These are phyloP conservation scores for Lithophane semibrunnea DNA, from an alignment of 2,888 invertebrate genomes.

Conservation along the genomic window DNA sequence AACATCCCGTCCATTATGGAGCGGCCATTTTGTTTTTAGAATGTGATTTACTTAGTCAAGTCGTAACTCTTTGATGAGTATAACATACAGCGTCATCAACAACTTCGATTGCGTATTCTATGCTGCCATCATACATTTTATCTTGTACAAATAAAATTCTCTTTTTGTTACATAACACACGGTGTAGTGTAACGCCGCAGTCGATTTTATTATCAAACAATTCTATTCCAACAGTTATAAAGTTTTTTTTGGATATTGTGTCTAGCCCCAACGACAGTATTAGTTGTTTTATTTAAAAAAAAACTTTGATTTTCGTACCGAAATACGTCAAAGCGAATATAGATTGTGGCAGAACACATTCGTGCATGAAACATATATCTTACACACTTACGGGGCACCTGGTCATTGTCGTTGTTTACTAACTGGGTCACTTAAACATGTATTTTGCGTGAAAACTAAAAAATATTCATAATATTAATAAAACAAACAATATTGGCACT, in stretches of 20 bases:
- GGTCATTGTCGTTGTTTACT: conserved; percentile 68
- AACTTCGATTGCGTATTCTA: not conserved
- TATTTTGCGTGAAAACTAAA: conserved; percentile 67
- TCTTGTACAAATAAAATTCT: conserved; percentile 28
- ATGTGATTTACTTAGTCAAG: conserved; percentile 56
- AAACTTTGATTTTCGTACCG: conserved; percentile 44
- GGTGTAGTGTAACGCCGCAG: conserved; percentile 41
- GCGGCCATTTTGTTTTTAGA: conserved; percentile 60
- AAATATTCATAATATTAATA: conserved; percentile 43
- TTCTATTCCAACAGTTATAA: conserved; percentile 38
- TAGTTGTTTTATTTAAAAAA: conserved; percentile 32
- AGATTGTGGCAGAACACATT: conserved; percentile 65
- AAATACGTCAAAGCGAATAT: conserved; percentile 61
- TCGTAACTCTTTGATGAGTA: conserved; percentile 39
- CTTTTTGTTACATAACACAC: conserved; percentile 38
- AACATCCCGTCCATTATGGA: conserved; percentile 62
- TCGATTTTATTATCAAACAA: conserved; percentile 48
- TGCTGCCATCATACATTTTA: conserved; percentile 20
- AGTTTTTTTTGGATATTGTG: conserved; percentile 48
- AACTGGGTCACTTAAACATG: conserved; percentile 79
- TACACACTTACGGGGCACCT: conserved; percentile 66
- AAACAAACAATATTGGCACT: conserved; percentile 36
- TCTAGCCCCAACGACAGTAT: conserved; percentile 33
- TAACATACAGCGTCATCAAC: conserved; percentile 1
- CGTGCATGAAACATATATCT: conserved; percentile 69